phyloP scores from a whole-genome alignment of 1,140 invertebrate species.

The Aphaenogaster ashmeadi region DNA sequence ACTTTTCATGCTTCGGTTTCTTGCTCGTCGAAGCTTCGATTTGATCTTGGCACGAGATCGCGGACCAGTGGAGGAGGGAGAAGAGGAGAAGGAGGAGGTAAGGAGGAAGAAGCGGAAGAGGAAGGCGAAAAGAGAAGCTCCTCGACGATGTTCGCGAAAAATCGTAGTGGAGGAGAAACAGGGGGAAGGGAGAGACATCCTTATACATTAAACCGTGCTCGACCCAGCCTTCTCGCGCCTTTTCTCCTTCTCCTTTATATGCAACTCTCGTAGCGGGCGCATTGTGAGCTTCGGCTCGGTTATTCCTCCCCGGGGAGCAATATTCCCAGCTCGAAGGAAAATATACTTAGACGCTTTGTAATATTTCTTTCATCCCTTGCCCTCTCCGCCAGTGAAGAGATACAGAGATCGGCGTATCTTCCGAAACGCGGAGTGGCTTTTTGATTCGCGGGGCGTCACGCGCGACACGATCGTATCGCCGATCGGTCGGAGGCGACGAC shows the following conservation, averaged over 20 bases:
- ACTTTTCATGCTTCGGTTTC: slow-evolving; percentile 55
- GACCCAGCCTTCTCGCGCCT: slow-evolving; percentile 5
- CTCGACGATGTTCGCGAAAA: slow-evolving; percentile 13
- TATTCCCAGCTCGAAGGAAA: slow-evolving; percentile 63
- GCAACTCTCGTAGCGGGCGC: slow-evolving; percentile 57
- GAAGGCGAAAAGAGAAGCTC: not conserved
- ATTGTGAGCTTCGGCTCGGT: slow-evolving; percentile 69
- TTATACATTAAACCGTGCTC: slow-evolving; percentile 51
- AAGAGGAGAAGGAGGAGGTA: not conserved
- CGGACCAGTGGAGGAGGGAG: not conserved
- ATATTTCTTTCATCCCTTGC: slow-evolving; percentile 60
- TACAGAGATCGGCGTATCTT: not conserved
- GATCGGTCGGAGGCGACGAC: not conserved
- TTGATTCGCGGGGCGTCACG: slow-evolving; percentile 24
- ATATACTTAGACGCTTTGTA: slow-evolving; percentile 68
- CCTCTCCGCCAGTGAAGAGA: not conserved
- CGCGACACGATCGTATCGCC: not conserved
- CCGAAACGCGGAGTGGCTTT: slow-evolving; percentile 10
- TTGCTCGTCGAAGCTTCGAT: slow-evolving; percentile 42
- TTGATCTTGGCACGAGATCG: slow-evolving; percentile 53
- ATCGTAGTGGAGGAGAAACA: not conserved
- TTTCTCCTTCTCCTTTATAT: slow-evolving; percentile 64
- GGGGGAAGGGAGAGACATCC: slow-evolving; percentile 26
- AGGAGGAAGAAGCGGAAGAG: not conserved
- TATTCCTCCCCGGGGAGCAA: slow-evolving; percentile 70